Base-by-base conservation (phyloP, 2,113 vertebrate genomes). In the Mesembrinibis cayennensis region DNA sequence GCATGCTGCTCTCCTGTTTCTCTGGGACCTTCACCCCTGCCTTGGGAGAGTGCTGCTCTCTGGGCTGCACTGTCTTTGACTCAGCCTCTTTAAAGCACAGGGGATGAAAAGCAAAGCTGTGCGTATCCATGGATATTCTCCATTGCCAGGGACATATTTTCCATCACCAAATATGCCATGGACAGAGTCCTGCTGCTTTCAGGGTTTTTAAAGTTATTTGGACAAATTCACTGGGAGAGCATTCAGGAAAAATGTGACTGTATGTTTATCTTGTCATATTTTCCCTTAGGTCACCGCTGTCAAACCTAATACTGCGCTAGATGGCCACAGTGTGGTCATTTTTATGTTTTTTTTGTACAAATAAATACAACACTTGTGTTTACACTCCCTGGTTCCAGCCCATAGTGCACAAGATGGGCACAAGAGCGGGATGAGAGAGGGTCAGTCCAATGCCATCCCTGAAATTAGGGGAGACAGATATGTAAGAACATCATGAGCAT, bases 221-320 rank as follows among this genome's bases (percentile, higher is more conserved):
- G 61, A 65, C 12, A 79, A 94, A 85, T 82, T 85, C 21, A 94
- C 58, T 82, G 95, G 96, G 81, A 97, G 17, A 49, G 19, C 21
- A 32, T 90, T 95, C 93, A 90, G 95, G 96, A 96, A 97, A 96
- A 96, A 91, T 82, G 87, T 76, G 74, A 36, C 70, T 78, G 65
- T 56, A 9, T 96, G 90, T 96, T 96, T 96, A 66, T 90, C 58
- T 94, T 93, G 82, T 96, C 90, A 94, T 82, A 58, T 45, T 95
- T 96, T 96, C 96, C 96, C 93, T 96, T 69, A 61, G 20, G 40
- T 86, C 78, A 80, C 40, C 1, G 0, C 78, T 76, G 78, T 94
- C 50, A 72, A 58, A 53, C 29, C 10, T 76, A 90, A 80, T 49
- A 61, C 49, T 42, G 84, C 70, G 62, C 82, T 93, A 45, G 62